A percentile compares a stretch with the other conserved stretches of the same genome.
Evolutionary conservation across 1,140 invertebrate species (phyloP).

Genomic region (Limonius californicus): DNA sequence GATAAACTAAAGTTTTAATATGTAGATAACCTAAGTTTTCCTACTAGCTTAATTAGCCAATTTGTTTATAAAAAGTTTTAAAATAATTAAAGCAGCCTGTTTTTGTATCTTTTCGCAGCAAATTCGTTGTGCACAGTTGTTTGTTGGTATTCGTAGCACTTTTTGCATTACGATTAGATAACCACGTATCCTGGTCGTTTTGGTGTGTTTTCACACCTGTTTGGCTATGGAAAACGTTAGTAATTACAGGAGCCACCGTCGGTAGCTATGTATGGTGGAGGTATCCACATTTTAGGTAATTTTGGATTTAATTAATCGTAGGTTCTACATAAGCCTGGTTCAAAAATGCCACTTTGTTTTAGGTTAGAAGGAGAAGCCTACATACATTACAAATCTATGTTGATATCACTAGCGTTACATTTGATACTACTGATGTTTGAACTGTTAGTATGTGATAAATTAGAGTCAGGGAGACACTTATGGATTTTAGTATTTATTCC

Average conservation of each 20-base stretch:
- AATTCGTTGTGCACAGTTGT: constrained; percentile 93
- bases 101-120: constrained; percentile 62
- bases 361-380: constrained; percentile 93
- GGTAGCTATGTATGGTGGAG: constrained; percentile 94
- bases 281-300: constrained; percentile 86
- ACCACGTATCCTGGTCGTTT: constrained; percentile 83
- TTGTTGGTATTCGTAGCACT: constrained; percentile 86
- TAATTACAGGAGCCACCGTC: constrained; percentile 80
- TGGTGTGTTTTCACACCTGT: constrained; percentile 93
- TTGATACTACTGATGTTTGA: constrained; percentile 96
- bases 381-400: constrained; percentile 95
- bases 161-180: constrained; percentile 85
- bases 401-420: constrained; percentile 90
- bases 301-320: neutral
- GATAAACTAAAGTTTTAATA: constrained; percentile 27
- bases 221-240: constrained; percentile 95
- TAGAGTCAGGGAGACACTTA: constrained; percentile 82
- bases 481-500: constrained; percentile 97
- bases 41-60: neutral
- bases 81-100: neutral
- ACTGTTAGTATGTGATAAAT: constrained; percentile 89
- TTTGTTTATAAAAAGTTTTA: neutral
- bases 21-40: constrained; percentile 29
- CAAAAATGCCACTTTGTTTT: constrained; percentile 45
- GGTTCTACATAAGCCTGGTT: no score